phyloP scores from a whole-genome alignment of 2,797 vertebrate genomes.

The Steatocranus sp. region DNA sequence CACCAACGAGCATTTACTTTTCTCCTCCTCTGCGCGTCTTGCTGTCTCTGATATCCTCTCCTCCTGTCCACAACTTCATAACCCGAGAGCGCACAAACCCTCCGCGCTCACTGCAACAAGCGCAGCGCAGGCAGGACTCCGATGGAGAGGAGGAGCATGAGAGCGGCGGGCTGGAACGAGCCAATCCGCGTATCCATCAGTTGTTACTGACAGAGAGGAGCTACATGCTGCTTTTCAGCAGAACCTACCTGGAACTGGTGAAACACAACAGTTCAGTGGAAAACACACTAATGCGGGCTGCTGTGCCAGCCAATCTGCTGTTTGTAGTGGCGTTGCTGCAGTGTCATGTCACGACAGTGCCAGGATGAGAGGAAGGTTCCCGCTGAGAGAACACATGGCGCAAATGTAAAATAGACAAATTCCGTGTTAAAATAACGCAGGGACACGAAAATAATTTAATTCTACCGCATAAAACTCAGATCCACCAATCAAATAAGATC shows the following conservation, averaged over 20 bases:
- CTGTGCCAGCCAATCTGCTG: neutral
- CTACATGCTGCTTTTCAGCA: slow-evolving; percentile 12
- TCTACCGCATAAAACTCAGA: neutral
- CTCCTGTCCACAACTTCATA: slow-evolving; percentile 60
- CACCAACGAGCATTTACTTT: neutral
- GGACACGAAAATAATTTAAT: neutral
- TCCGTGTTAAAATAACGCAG: neutral
- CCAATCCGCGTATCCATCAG: slow-evolving; percentile 53
- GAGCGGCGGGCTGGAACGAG: slow-evolving; percentile 11
- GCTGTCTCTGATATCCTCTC: slow-evolving; percentile 9
- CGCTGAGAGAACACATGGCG: neutral
- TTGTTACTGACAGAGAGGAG: slow-evolving; percentile 39
- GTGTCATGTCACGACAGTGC: neutral
- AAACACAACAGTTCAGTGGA: neutral
- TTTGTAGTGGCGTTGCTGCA: neutral
- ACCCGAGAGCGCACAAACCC: slow-evolving; percentile 53
- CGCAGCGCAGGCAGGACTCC: slow-evolving; percentile 47
- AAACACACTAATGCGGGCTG: neutral
- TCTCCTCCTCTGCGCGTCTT: slow-evolving; percentile 4
- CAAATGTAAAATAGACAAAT: neutral
- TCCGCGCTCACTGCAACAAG: slow-evolving; percentile 62
- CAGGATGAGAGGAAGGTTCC: neutral
- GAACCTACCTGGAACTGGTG: slow-evolving; percentile 17
- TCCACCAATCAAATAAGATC: neutral
- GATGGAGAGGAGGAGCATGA: slow-evolving; percentile 55